phyloP scores from a whole-genome alignment of 2,888 invertebrate species.

The Callyntrura sp. region DNA sequence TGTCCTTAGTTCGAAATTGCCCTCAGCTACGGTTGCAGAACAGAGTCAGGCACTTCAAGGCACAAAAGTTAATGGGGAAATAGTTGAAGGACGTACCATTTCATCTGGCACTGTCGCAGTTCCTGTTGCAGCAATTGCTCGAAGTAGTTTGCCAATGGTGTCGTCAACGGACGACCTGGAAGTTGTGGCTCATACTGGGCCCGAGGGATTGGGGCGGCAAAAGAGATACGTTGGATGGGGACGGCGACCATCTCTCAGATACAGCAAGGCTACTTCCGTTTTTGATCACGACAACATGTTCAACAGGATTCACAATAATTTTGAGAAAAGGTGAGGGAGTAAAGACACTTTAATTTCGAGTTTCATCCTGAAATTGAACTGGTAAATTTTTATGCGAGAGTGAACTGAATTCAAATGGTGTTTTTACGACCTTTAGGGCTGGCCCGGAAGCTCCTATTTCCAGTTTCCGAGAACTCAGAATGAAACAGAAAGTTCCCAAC shows the following conservation, averaged over 20 bases:
- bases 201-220: constrained; percentile 57
- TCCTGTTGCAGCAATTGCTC: constrained; percentile 6
- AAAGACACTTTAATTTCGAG: not conserved
- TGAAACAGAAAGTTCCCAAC: constrained; percentile 80
- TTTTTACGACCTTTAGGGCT: not conserved
- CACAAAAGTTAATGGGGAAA: constrained; percentile 46
- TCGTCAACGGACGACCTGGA: constrained; percentile 56
- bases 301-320: constrained; percentile 79
- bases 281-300: constrained; percentile 74
- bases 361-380: not conserved
- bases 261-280: constrained; percentile 74
- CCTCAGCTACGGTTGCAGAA: constrained; percentile 10
- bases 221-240: constrained; percentile 80
- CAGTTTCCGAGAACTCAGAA: constrained; percentile 79
- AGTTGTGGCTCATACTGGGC: constrained; percentile 68
- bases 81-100: constrained; percentile 1
- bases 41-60: constrained; percentile 26
- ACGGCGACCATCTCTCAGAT: constrained; percentile 74
- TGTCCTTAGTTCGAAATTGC: constrained; percentile 58
- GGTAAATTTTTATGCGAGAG: not conserved
- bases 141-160: constrained; percentile 54
- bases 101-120: constrained; percentile 7
- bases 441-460: constrained; percentile 75
- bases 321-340: constrained; percentile 74
- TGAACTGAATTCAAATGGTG: too few species aligned